Conservation (phyloP, 2,888 invertebrate species). For the Trisateles emortualis region DNA sequence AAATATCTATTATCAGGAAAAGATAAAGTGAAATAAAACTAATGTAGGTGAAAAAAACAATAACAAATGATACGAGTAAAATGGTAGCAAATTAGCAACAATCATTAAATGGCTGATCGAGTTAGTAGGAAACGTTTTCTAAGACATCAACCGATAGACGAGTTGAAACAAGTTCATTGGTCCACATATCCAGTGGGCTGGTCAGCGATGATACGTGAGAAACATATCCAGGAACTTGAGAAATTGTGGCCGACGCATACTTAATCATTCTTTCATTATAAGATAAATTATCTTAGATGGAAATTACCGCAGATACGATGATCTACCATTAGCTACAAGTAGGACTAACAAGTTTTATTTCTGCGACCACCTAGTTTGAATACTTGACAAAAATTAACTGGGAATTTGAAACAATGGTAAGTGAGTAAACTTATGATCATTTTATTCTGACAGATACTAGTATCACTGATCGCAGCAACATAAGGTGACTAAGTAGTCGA, state of each 20-base stretch:
- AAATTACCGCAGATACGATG: constrained; percentile 4
- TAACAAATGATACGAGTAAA: constrained; percentile 43
- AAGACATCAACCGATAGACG: constrained; percentile 69
- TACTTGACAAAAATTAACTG: neutral
- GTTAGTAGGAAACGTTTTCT: constrained; percentile 84
- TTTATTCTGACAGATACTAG: no score
- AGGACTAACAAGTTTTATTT: constrained; percentile 1
- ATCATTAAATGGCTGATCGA: constrained; percentile 82
- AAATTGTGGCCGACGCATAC: constrained; percentile 60
- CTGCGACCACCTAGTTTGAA: neutral
- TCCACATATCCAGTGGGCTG: constrained; percentile 82
- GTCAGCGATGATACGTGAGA: constrained; percentile 79
- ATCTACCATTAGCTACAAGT: neutral
- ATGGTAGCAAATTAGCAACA: constrained; percentile 57
- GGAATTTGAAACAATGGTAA: neutral
- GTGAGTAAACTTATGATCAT: no score
- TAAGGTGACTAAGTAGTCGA: no score
- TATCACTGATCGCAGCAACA: no score
- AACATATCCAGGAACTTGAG: constrained; percentile 75
- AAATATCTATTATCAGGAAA: constrained; percentile 13
- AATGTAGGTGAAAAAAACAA: constrained; percentile 36
- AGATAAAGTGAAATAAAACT: constrained; percentile 21
- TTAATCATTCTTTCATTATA: constrained; percentile 39
- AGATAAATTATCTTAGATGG: constrained; percentile 10
- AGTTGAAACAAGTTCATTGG: constrained; percentile 83